These are phyloP conservation scores for Tretioscincus oriximinensis DNA, from an alignment of 2,113 vertebrate species.

Conservation along the genomic window DNA sequence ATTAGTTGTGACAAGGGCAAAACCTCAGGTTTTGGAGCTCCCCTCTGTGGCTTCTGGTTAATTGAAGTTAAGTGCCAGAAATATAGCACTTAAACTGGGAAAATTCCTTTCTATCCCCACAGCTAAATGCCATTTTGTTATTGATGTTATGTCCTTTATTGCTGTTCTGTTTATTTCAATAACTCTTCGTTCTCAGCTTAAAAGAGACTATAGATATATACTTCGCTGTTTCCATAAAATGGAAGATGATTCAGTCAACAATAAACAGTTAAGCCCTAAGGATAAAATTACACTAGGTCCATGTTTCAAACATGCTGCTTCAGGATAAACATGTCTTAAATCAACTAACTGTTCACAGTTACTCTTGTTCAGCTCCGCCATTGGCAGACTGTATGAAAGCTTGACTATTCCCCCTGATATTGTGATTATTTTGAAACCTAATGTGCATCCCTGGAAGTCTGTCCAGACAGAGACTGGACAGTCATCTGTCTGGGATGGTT, in stretches of 20 bases:
- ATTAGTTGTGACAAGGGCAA: background rate
- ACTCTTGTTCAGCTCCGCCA: conserved; percentile 70
- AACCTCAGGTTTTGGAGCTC: background rate
- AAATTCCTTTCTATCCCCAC: background rate
- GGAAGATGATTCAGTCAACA: conserved; percentile 74
- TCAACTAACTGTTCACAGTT: conserved; percentile 76
- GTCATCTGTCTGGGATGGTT: no score
- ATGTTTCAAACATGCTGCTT: conserved; percentile 80
- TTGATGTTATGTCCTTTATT: conserved; percentile 18
- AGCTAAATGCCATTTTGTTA: background rate
- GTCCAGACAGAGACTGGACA: no score
- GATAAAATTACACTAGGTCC: conserved; percentile 80
- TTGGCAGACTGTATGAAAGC: conserved; percentile 42
- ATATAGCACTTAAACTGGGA: background rate
- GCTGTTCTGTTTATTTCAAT: conserved; percentile 38
- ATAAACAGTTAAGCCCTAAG: conserved; percentile 77
- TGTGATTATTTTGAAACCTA: background rate
- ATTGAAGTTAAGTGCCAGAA: background rate
- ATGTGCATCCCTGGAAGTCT: background rate
- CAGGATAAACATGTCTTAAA: conserved; percentile 85
- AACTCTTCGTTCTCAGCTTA: conserved; percentile 26
- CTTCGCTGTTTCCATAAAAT: conserved; percentile 44
- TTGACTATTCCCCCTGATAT: conserved; percentile 51
- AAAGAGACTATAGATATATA: conserved; percentile 48
- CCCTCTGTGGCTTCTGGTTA: background rate